Conservation (phyloP, 2,113 vertebrate species). For the Leptosomus discolor region DNA sequence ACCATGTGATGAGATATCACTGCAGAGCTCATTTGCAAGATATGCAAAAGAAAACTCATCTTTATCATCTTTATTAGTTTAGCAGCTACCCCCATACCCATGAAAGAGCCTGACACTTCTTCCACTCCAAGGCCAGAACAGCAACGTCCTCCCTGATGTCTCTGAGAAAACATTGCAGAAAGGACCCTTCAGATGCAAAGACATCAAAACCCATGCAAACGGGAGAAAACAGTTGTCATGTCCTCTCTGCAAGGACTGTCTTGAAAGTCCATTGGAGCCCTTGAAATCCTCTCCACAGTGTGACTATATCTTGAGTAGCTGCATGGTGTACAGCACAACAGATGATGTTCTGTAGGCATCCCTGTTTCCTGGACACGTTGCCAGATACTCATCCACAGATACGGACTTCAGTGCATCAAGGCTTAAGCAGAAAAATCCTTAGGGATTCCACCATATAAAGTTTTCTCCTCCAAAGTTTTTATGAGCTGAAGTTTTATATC, state of each 20-base stretch:
- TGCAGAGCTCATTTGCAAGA: background rate
- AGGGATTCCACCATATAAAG: background rate
- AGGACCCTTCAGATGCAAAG: background rate
- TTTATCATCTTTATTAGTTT: background rate
- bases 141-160: background rate
- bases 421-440: background rate
- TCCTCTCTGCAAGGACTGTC: background rate
- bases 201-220: background rate
- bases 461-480: conserved; percentile 57
- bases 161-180: background rate
- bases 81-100: background rate
- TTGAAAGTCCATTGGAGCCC: background rate
- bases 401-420: background rate
- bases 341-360: background rate
- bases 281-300: background rate
- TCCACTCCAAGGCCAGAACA: background rate
- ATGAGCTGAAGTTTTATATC: conserved; percentile 23
- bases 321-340: background rate
- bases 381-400: background rate
- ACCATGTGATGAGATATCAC: background rate
- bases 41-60: background rate
- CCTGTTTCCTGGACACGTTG: background rate
- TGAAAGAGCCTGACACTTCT: background rate
- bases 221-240: background rate
- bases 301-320: background rate